These are phyloP conservation scores for Tachysurus fulvidraco DNA, from an alignment of 2,113 vertebrate species.

Conservation along the genomic window DNA sequence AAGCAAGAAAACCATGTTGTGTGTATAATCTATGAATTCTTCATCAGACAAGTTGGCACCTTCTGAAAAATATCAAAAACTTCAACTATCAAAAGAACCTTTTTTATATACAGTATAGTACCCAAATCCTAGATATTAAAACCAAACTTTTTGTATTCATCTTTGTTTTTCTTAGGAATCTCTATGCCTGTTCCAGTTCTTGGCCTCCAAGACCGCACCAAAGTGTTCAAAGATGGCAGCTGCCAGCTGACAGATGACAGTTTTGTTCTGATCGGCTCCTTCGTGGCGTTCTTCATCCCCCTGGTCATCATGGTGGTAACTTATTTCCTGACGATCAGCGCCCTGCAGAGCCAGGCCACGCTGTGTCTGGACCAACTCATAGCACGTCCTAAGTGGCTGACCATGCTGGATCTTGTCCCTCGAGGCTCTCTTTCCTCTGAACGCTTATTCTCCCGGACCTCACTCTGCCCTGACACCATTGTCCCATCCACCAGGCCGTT, in stretches of 20 bases:
- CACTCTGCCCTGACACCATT: slow-evolving; percentile 76
- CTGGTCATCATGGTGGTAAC: slow-evolving; percentile 95
- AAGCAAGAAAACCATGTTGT: neutral
- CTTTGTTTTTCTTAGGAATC: slow-evolving; percentile 76
- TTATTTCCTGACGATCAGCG: slow-evolving; percentile 91
- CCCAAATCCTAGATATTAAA: neutral
- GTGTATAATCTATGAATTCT: neutral
- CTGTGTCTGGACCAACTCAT: slow-evolving; percentile 83
- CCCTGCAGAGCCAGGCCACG: slow-evolving; percentile 88
- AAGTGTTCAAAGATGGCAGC: slow-evolving; percentile 87
- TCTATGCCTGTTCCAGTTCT: slow-evolving; percentile 94
- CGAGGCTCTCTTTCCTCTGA: slow-evolving; percentile 87
- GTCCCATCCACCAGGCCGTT: slow-evolving; percentile 54
- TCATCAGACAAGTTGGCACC: neutral
- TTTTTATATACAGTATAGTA: neutral
- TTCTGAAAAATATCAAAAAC: neutral
- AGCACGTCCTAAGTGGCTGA: slow-evolving; percentile 82
- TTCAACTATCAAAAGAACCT: neutral
- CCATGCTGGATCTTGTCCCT: slow-evolving; percentile 84
- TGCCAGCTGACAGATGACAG: slow-evolving; percentile 86
- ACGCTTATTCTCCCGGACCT: slow-evolving; percentile 85
- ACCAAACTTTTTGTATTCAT: neutral
- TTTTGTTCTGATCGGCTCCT: slow-evolving; percentile 91
- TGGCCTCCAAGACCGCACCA: slow-evolving; percentile 86
- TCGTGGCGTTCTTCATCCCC: slow-evolving; percentile 93